These are phyloP conservation scores for Garra rufa DNA, from an alignment of 2,113 vertebrate species.

Conservation along the genomic window DNA sequence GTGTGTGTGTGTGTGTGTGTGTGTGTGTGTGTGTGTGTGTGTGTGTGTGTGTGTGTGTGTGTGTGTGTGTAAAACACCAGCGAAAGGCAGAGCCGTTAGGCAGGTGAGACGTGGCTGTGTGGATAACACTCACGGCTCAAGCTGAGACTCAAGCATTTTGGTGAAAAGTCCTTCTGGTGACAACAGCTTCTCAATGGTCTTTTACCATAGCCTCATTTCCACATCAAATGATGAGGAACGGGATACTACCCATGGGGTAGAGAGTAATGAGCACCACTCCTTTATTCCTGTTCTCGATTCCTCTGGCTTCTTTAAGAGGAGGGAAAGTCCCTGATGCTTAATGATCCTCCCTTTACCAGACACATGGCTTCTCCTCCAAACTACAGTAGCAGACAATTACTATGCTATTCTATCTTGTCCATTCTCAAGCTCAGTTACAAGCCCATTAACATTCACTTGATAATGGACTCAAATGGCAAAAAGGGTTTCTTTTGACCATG, in stretches of 20 bases:
- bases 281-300: conserved; percentile 55
- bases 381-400: conserved; percentile 57
- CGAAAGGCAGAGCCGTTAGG: conserved; percentile 21
- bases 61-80: conserved; percentile 26
- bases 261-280: conserved; percentile 59
- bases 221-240: conserved; percentile 65
- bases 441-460: conserved; percentile 54
- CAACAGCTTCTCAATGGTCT: conserved; percentile 59
- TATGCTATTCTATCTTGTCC: conserved; percentile 64
- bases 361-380: conserved; percentile 54
- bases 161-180: conserved; percentile 53
- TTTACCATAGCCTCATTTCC: conserved; percentile 64
- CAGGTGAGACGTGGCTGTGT: conserved; percentile 45
- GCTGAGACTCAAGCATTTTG: conserved; percentile 43
- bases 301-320: conserved; percentile 53
- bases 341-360: conserved; percentile 65
- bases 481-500: conserved; percentile 44
- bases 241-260: conserved; percentile 63
- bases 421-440: conserved; percentile 58
- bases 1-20: conserved; percentile 30
- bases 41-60: conserved; percentile 1
- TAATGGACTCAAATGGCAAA: conserved; percentile 36
- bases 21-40: conserved; percentile 2
- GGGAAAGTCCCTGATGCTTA: conserved; percentile 61
- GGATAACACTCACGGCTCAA: conserved; percentile 18